phyloP scores from a whole-genome alignment of 1,140 invertebrate genomes.

The Helicoverpa armigera region DNA sequence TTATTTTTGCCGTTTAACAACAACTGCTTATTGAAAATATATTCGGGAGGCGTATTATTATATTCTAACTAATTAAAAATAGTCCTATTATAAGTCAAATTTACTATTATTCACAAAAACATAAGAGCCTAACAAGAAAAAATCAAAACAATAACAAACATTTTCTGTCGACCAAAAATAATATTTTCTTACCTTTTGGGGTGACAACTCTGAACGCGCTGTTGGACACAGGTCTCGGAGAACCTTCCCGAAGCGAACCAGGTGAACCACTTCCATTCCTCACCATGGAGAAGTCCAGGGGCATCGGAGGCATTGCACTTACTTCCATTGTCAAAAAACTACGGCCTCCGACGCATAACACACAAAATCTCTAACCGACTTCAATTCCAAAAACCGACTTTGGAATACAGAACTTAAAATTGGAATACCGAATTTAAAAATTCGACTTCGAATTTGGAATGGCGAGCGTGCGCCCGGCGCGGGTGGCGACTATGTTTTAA shows the following conservation, averaged over 20 bases:
- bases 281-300: constrained; percentile 86
- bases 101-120: neutral
- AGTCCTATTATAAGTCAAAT: too few relatives aligned
- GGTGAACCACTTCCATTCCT: constrained; percentile 74
- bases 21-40: too few relatives aligned
- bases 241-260: constrained; percentile 68
- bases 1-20: too few relatives aligned
- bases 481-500: constrained; percentile 79
- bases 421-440: constrained; percentile 57
- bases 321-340: constrained; percentile 82
- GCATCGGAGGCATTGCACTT: constrained; percentile 86
- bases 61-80: too few relatives aligned
- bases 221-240: constrained; percentile 80
- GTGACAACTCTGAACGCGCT: constrained; percentile 86
- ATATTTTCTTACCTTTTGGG: constrained; percentile 77
- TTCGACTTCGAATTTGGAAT: constrained; percentile 62
- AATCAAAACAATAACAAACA: constrained; percentile 30
- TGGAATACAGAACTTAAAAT: neutral
- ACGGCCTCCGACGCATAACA: constrained; percentile 55
- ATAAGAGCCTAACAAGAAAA: neutral
- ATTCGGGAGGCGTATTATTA: too few relatives aligned
- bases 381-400: neutral
- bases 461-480: constrained; percentile 75
- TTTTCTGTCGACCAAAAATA: neutral
- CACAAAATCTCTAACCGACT: constrained; percentile 42